phyloP scores from a whole-genome alignment of 2,113 vertebrate species.

The Cairina moschata region DNA sequence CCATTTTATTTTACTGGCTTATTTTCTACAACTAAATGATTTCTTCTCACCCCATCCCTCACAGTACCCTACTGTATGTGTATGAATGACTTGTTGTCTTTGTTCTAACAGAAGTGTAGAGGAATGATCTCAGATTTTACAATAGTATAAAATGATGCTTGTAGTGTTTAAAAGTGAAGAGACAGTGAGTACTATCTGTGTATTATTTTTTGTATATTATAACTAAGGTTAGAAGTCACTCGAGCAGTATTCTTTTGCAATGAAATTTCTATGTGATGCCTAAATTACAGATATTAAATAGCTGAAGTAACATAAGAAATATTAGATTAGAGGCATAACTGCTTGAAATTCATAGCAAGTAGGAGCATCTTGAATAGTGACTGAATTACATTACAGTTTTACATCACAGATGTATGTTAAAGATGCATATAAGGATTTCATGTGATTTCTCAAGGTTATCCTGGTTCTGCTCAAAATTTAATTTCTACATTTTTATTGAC shows the following conservation, averaged over 20 bases:
- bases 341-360: neutral
- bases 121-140: neutral
- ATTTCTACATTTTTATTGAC: neutral
- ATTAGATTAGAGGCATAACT: neutral
- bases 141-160: neutral
- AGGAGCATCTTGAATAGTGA: neutral
- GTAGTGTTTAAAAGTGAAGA: neutral
- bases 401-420: neutral
- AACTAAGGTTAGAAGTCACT: neutral
- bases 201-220: neutral
- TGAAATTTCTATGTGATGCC: neutral
- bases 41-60: neutral
- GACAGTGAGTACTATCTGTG: neutral
- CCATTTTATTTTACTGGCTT: neutral
- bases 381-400: neutral
- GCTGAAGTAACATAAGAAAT: neutral
- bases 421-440: neutral
- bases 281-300: neutral
- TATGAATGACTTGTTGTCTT: neutral
- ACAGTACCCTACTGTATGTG: neutral
- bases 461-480: neutral
- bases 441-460: neutral
- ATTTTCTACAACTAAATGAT: neutral
- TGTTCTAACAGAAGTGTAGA: neutral
- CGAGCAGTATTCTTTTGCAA: neutral